Evolutionary conservation across 2,113 vertebrate genomes (phyloP), one percentile per base, ranked within the genome.

Genomic region (Tragelaphus scriptus): DNA sequence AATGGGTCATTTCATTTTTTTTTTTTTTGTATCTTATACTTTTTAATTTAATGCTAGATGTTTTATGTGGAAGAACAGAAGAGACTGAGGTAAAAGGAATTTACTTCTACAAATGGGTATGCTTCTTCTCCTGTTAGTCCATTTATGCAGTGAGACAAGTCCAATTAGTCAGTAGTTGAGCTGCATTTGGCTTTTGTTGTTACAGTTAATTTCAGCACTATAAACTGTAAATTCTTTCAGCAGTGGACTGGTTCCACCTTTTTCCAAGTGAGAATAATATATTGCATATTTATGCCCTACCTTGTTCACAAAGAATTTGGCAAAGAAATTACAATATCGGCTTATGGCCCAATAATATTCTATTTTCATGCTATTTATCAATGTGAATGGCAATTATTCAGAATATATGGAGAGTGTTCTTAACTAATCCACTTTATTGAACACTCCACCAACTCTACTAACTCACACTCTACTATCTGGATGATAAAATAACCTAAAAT

Each of bases 401-500:
- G 36, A 84, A 71, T 84, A 94, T 36, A 55, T 85, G 11, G 25
- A 93, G 10, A 84, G 4, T 88, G 6, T 75, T 59, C 89, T 92
- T 75, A 88, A 85, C 28, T 56, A 71, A 85, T 47, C 28, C 59
- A 90, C 17, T 84, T 88, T 86, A 88, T 55, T 84, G 87, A 94
- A 94, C 4, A 91, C 1, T 17, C 30, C 61, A 88, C 23, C 59
- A 63, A 30, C 59, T 63, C 59, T 30, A 61, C 59, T 63, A 63
- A 63, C 28, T 63, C 61, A 63, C 13, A 88, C 32, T 92, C 11
- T 88, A 63, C 6, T 91, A 63, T 89, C 13, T 87, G 26, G 21
- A 26, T 68, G 90, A 93, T 79, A 65, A 91, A 97, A 77, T 28
- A 93, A 96, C 75, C 3, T 51, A 95, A 88, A 93, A 25, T 15